Percentiles rank a stretch among this genome's conserved stretches.
phyloP scores from a whole-genome alignment of 2,113 vertebrate genomes.

The Eptesicus fuscus region DNA sequence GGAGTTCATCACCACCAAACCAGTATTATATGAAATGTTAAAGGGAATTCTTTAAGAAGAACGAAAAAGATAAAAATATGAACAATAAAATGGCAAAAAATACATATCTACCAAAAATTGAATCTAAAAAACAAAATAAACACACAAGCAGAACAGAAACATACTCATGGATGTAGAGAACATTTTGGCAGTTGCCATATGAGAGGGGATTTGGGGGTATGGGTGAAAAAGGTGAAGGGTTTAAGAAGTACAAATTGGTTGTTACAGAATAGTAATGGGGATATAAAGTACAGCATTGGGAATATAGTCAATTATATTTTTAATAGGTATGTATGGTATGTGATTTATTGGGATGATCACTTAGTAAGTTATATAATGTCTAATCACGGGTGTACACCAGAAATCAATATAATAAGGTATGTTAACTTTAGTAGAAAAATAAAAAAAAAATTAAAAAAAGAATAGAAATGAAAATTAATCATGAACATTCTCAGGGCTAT shows the following conservation, averaged over 20 bases:
- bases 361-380: neutral
- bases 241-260: neutral
- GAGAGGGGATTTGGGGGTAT: neutral
- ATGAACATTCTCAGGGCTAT: conserved; percentile 25
- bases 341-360: neutral
- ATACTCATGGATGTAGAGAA: neutral
- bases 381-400: neutral
- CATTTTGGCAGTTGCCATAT: neutral
- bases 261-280: neutral
- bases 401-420: neutral
- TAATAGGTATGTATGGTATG: neutral
- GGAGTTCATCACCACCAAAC: neutral
- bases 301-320: neutral
- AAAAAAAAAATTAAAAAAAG: neutral
- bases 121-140: neutral
- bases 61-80: neutral
- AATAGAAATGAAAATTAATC: conserved; percentile 44
- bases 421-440: neutral
- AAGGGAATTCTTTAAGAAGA: neutral
- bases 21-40: neutral
- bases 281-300: neutral
- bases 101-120: neutral
- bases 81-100: neutral
- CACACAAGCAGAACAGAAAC: neutral
- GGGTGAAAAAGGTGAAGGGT: neutral